Evolutionary conservation across 2,888 invertebrate species (phyloP).

Genomic region (Sympetrum striolatum): DNA sequence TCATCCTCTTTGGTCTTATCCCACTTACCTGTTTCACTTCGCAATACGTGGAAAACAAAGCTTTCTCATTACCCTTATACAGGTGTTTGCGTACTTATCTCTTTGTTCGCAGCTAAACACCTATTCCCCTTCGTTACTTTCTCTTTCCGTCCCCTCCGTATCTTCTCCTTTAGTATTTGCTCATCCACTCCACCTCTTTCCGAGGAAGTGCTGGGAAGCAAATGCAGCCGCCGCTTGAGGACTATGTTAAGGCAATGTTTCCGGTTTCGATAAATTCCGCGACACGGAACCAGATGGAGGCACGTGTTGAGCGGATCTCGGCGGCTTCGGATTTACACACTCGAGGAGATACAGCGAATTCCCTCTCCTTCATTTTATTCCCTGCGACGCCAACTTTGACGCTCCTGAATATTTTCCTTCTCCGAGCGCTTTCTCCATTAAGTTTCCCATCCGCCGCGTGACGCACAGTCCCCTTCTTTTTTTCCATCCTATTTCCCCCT

Average conservation of each 20-base stretch:
- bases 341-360: not conserved
- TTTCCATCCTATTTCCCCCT: no score
- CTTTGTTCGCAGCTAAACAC: not conserved
- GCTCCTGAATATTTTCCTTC: not conserved
- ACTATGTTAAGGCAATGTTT: not conserved
- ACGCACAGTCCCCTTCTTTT: not conserved
- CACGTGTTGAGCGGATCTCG: not conserved
- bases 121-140: not conserved
- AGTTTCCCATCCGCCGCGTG: not conserved
- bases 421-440: not conserved
- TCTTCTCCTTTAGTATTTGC: not conserved
- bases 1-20: no score
- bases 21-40: no score
- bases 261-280: not conserved
- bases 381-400: not conserved
- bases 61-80: not conserved
- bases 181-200: not conserved
- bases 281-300: not conserved
- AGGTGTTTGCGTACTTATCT: not conserved
- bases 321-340: not conserved
- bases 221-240: not conserved
- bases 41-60: not conserved
- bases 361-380: not conserved
- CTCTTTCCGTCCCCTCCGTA: not conserved
- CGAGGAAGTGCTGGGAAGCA: not conserved